Conservation (phyloP, 2,113 vertebrate genomes). For the Tringa solitaria region DNA sequence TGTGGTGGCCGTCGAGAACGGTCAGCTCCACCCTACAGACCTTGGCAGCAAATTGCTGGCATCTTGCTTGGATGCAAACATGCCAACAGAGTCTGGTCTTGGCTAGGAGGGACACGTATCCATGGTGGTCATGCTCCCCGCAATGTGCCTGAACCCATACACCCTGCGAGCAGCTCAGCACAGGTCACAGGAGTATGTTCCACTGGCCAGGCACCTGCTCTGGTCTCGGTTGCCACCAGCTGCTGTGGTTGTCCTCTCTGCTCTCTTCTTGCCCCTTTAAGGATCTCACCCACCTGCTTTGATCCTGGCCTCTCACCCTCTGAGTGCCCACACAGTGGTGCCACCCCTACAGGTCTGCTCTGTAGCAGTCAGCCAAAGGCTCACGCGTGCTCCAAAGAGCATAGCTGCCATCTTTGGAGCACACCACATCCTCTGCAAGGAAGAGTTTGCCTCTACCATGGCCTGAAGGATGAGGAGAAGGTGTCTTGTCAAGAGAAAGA, state of each 20-base stretch:
- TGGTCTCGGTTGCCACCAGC: not conserved
- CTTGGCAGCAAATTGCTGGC: not conserved
- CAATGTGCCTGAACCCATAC: accelerated
- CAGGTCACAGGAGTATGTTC: not conserved
- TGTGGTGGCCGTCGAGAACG: not conserved
- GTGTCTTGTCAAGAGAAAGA: accelerated
- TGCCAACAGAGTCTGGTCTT: not conserved
- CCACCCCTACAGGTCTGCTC: not conserved
- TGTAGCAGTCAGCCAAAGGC: not conserved
- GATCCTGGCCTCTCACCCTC: not conserved
- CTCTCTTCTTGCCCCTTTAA: not conserved
- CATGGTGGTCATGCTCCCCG: accelerated
- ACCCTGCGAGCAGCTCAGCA: not conserved
- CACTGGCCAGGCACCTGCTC: accelerated
- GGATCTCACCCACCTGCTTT: accelerated
- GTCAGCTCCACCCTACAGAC: not conserved
- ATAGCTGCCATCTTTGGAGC: not conserved
- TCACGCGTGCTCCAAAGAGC: not conserved
- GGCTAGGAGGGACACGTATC: not conserved
- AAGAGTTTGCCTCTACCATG: not conserved
- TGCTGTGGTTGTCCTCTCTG: not conserved
- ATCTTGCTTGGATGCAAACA: not conserved
- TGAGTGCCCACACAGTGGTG: not conserved
- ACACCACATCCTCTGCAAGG: not conserved
- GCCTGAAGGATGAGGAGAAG: not conserved